Evolutionary conservation across 2,113 vertebrate genomes (phyloP).

Genomic region (Neotoma lepida): DNA sequence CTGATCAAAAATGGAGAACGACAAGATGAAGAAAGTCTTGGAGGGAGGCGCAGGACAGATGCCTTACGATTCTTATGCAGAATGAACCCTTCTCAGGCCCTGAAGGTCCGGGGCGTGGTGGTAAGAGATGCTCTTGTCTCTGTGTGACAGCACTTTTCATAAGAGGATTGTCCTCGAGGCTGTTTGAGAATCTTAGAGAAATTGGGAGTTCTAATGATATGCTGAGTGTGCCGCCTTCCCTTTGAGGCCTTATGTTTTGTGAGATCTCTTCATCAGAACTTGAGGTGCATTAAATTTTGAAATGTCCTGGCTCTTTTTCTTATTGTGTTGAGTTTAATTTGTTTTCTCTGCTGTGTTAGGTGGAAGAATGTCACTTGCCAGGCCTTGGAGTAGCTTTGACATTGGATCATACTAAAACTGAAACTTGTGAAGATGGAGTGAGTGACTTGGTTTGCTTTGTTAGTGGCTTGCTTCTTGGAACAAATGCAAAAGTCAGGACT

Average conservation of each 20-base stretch:
- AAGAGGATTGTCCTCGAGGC: not conserved
- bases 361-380: conserved; percentile 97
- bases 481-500: conserved; percentile 96
- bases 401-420: conserved; percentile 95
- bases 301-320: not conserved
- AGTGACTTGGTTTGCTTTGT: conserved; percentile 98
- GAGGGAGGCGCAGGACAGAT: conserved; percentile 96
- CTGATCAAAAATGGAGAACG: conserved; percentile 98
- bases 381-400: conserved; percentile 97
- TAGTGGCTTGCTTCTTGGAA: conserved; percentile 96
- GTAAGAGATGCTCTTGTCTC: conserved; percentile 84
- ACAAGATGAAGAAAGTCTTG: conserved; percentile 96
- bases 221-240: not conserved
- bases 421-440: conserved; percentile 93
- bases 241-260: conserved; percentile 41
- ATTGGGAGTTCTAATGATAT: not conserved
- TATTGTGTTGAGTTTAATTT: conserved; percentile 3
- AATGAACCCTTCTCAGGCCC: conserved; percentile 98
- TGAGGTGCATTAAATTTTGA: conserved; percentile 17
- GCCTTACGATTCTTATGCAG: conserved; percentile 96
- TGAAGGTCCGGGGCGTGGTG: conserved; percentile 98
- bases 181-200: not conserved
- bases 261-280: not conserved
- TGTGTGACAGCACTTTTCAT: not conserved
- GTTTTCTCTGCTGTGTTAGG: conserved; percentile 84